These are phyloP conservation scores for Oncorhynchus tshawytscha DNA, from an alignment of 2,113 vertebrate species.

Conservation along the genomic window DNA sequence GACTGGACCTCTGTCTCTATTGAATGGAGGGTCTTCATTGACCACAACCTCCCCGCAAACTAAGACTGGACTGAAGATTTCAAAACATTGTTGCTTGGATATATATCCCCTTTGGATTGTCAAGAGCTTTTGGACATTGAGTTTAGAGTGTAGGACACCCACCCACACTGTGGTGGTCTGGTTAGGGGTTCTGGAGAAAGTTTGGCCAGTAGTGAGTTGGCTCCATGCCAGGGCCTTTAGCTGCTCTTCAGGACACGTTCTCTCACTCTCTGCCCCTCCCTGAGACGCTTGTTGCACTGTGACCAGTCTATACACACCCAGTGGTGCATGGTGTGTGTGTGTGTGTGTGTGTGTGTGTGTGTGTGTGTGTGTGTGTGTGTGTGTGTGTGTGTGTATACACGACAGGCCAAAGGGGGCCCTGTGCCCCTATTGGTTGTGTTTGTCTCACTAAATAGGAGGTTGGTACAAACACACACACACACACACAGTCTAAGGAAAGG, in stretches of 20 bases:
- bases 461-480: not conserved
- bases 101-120: not conserved
- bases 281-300: not conserved
- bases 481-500: not conserved
- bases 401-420: too few relatives aligned
- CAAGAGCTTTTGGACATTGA: not conserved
- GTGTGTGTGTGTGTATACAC: too few relatives aligned
- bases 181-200: too few relatives aligned
- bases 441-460: too few relatives aligned
- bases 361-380: too few relatives aligned
- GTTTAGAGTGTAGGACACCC: not conserved
- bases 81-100: not conserved
- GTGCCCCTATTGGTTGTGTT: too few relatives aligned
- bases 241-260: not conserved
- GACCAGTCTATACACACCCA: not conserved
- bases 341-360: too few relatives aligned
- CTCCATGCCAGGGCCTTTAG: too few relatives aligned
- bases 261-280: not conserved
- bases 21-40: not conserved
- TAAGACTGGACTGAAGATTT: not conserved
- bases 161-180: conserved; percentile 3
- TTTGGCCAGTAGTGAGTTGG: too few relatives aligned
- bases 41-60: not conserved
- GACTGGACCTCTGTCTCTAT: not conserved
- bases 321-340: not conserved